phyloP scores from a whole-genome alignment of 2,888 invertebrate genomes.

The Uloborus plumipes region DNA sequence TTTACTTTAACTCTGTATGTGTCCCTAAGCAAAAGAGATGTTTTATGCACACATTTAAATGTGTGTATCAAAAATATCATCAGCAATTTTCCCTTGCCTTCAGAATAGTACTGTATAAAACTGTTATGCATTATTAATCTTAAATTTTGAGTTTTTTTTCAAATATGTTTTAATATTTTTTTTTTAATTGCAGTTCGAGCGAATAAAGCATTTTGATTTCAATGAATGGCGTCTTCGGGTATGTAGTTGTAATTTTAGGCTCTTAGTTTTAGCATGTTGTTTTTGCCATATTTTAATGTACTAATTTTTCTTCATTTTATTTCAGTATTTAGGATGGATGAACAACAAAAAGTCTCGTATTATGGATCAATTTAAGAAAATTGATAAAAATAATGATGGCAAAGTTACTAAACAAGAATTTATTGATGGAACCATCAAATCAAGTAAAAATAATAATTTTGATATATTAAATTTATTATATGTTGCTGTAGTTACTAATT shows the following conservation, averaged over 20 bases:
- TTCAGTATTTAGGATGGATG: conserved; percentile 79
- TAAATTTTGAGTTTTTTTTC: neutral
- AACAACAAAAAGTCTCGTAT: conserved; percentile 98
- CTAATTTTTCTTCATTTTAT: conserved; percentile 35
- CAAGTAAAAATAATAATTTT: conserved; percentile 79
- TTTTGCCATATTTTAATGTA: neutral
- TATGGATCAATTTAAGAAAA: conserved; percentile 93
- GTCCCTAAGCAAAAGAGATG: no score
- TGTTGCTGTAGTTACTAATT: neutral
- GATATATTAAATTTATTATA: neutral
- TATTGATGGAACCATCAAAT: conserved; percentile 96
- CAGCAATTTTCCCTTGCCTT: no score
- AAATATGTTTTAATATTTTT: neutral
- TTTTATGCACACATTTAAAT: no score
- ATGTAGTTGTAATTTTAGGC: conserved; percentile 69
- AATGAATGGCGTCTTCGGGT: conserved; percentile 98
- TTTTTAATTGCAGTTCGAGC: conserved; percentile 78
- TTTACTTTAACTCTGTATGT: no score
- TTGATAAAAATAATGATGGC: conserved; percentile 98
- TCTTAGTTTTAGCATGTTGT: neutral
- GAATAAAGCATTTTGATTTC: conserved; percentile 99
- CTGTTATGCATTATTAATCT: no score
- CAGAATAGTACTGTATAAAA: no score
- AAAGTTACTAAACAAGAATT: conserved; percentile 95
- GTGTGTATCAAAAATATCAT: no score